These are phyloP conservation scores for Alentia gelatinosa DNA, from an alignment of 2,888 invertebrate species.

Conservation along the genomic window DNA sequence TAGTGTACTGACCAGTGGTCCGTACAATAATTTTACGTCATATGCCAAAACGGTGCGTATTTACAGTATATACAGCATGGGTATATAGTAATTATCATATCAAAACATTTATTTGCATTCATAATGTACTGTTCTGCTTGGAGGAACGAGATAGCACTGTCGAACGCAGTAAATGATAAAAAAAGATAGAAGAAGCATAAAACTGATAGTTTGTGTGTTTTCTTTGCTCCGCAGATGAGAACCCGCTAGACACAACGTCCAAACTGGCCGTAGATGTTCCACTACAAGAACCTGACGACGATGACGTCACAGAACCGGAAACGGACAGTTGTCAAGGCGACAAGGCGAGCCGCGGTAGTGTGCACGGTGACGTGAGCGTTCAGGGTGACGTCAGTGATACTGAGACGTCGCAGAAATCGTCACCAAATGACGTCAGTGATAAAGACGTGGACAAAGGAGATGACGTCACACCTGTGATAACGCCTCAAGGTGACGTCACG, in stretches of 20 bases:
- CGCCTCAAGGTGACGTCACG: neutral
- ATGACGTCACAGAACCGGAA: slow-evolving; percentile 47
- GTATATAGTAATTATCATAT: no score
- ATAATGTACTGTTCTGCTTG: no score
- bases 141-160: no score
- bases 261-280: neutral
- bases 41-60: no score
- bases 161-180: no score
- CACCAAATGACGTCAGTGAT: neutral
- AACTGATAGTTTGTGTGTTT: neutral
- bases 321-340: slow-evolving; percentile 35
- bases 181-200: no score
- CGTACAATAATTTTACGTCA: no score
- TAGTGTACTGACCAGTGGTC: no score
- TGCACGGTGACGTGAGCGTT: neutral
- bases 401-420: neutral
- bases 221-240: neutral
- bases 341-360: neutral
- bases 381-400: neutral
- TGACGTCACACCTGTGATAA: slow-evolving; percentile 3
- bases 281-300: neutral
- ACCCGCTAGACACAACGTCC: neutral
- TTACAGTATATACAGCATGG: no score
- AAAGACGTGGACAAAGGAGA: neutral
- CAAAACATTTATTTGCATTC: no score